Conservation (phyloP, 92 coral and sea anemone genomes). For the Paragorgia papillata region DNA sequence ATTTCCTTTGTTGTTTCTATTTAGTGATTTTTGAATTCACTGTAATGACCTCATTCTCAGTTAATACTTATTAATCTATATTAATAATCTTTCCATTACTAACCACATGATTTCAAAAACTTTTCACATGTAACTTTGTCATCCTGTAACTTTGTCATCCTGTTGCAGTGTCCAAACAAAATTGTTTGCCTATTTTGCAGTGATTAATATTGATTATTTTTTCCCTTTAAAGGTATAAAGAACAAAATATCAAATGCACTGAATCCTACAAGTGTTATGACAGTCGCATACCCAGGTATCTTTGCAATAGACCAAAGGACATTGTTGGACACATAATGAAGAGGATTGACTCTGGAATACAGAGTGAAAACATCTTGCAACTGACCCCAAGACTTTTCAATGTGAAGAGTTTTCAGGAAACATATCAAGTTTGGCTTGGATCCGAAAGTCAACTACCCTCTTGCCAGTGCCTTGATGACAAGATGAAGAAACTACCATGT, state of each 20-base stretch:
- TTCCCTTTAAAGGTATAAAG: constrained; percentile 26
- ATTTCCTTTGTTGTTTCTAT: no score
- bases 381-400: not conserved
- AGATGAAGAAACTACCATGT: constrained; percentile 21
- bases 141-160: no score
- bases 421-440: constrained; percentile 28
- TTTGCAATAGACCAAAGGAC: constrained; percentile 14
- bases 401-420: not conserved
- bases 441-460: constrained; percentile 26
- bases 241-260: constrained; percentile 34
- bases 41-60: no score
- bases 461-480: constrained; percentile 20
- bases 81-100: no score
- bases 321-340: constrained; percentile 30
- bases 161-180: no score
- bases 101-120: no score
- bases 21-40: no score
- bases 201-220: not conserved
- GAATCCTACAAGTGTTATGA: constrained; percentile 24
- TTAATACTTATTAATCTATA: no score
- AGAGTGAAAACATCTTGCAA: not conserved
- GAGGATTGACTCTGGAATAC: constrained; percentile 3
- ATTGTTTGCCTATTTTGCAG: not conserved
- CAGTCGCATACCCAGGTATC: constrained; percentile 22
- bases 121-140: no score